These are phyloP conservation scores for Sebastes reedi DNA, from an alignment of 2,797 vertebrate genomes.

Conservation along the genomic window DNA sequence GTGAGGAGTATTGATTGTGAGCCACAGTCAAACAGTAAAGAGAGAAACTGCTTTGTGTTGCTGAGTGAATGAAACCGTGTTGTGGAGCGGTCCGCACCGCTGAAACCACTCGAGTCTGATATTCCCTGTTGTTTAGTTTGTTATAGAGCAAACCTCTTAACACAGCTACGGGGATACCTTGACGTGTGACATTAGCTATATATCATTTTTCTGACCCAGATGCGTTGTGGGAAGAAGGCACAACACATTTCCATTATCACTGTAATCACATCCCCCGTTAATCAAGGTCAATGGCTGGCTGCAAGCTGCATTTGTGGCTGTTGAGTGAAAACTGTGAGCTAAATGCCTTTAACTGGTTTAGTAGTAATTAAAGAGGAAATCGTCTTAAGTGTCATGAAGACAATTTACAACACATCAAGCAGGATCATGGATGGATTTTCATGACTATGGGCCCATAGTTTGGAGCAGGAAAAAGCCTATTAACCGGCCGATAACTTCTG, in stretches of 20 bases:
- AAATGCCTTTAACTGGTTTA: background rate
- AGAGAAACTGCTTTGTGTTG: constrained; percentile 18
- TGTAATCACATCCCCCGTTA: background rate
- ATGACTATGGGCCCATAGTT: too few species aligned
- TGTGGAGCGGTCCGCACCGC: constrained; percentile 7
- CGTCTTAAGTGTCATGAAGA: background rate
- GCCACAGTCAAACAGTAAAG: constrained; percentile 18
- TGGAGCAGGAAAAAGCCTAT: too few species aligned
- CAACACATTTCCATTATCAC: background rate
- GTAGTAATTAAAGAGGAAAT: background rate
- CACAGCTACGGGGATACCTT: background rate
- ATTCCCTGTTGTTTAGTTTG: background rate
- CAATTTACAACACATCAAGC: background rate
- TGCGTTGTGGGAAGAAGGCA: background rate
- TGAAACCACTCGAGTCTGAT: constrained; percentile 25
- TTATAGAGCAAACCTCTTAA: background rate
- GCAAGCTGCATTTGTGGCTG: background rate
- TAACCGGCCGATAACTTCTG: too few species aligned
- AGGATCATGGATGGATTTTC: background rate
- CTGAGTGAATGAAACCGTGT: background rate
- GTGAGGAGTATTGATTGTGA: constrained; percentile 17
- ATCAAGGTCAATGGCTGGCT: background rate
- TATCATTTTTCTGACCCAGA: background rate
- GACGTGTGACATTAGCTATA: background rate
- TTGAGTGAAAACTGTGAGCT: background rate